Percentiles rank a stretch among this genome's conserved stretches.
These are phyloP conservation scores for Catamblyrhynchus diadema DNA, from an alignment of 2,797 vertebrate species.

Conservation along the genomic window DNA sequence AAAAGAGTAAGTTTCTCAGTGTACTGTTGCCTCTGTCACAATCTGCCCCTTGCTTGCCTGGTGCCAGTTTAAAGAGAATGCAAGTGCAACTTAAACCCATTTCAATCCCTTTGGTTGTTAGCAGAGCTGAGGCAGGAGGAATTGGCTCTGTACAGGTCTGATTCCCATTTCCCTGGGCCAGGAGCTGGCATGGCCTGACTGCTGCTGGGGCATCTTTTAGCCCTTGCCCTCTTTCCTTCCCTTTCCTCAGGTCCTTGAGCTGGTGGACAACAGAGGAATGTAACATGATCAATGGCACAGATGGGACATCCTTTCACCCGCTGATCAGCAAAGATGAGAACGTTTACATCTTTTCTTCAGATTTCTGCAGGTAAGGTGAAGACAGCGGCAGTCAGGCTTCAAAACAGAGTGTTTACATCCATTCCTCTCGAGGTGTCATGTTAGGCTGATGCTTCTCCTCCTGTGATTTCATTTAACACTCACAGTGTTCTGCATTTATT, in stretches of 20 bases:
- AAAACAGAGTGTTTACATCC: rapidly evolving
- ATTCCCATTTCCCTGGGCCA: neutral
- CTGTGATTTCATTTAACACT: neutral
- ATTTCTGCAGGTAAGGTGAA: constrained; percentile 89
- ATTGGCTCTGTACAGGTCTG: neutral
- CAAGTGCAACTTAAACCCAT: neutral
- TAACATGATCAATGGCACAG: constrained; percentile 99
- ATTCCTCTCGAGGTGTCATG: neutral
- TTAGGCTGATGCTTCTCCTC: neutral
- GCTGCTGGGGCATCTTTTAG: neutral
- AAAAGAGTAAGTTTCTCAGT: constrained; percentile 77
- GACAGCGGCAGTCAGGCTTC: neutral
- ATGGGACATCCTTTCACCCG: constrained; percentile 89
- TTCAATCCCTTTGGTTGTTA: neutral
- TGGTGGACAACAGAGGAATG: constrained; percentile 89
- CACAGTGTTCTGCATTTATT: neutral
- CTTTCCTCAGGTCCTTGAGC: constrained; percentile 75
- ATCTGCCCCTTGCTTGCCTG: neutral
- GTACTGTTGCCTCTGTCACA: neutral
- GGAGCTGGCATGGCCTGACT: neutral
- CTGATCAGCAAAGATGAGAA: constrained; percentile 83
- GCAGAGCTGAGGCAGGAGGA: neutral
- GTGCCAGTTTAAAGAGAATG: neutral
- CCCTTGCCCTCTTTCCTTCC: neutral
- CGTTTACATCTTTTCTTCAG: constrained; percentile 91